A percentile compares a stretch with the other conserved stretches of the same genome.
These are phyloP conservation scores for Ennomos quercinarius DNA, from an alignment of 2,888 invertebrate species.

Conservation along the genomic window DNA sequence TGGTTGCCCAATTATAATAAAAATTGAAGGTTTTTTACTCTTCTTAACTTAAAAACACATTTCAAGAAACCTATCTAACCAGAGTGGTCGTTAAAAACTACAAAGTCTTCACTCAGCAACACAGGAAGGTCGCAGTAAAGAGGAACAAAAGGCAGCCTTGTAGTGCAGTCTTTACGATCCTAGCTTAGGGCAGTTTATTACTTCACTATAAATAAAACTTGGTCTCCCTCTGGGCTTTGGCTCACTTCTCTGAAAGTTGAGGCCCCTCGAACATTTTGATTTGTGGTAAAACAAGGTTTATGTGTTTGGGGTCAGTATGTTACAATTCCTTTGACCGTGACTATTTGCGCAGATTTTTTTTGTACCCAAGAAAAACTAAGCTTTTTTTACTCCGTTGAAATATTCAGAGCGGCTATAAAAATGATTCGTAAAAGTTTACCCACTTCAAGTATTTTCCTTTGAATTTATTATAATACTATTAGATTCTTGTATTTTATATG, in stretches of 20 bases:
- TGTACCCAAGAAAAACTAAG: conserved; percentile 9
- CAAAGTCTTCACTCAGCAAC: conserved; percentile 13
- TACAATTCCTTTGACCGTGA: conserved; percentile 21
- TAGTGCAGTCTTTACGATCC: conserved; percentile 38
- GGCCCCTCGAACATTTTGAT: conserved; percentile 30
- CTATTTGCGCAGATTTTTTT: conserved; percentile 23
- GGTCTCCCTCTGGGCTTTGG: conserved; percentile 27
- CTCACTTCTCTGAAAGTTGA: conserved; percentile 26
- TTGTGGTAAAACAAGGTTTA: conserved; percentile 29
- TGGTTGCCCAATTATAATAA: too few species aligned
- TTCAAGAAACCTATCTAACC: conserved; percentile 4
- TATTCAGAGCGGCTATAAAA: too few species aligned
- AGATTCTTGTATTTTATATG: too few species aligned
- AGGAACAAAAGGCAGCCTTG: conserved; percentile 29
- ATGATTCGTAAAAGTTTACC: too few species aligned
- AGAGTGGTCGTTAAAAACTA: conserved; percentile 23
- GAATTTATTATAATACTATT: too few species aligned
- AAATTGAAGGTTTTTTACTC: too few species aligned
- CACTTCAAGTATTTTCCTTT: too few species aligned
- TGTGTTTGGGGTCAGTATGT: conserved; percentile 27
- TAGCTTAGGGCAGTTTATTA: conserved; percentile 33
- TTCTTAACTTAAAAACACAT: conserved; percentile 5
- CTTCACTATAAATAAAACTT: conserved; percentile 34
- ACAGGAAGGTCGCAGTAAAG: conserved; percentile 25
- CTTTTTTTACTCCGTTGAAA: conserved; percentile 6